A percentile compares a stretch with the other conserved stretches of the same genome.
Conservation (phyloP, 1,140 invertebrate genomes). For the Drosophila pseudoobscura region DNA sequence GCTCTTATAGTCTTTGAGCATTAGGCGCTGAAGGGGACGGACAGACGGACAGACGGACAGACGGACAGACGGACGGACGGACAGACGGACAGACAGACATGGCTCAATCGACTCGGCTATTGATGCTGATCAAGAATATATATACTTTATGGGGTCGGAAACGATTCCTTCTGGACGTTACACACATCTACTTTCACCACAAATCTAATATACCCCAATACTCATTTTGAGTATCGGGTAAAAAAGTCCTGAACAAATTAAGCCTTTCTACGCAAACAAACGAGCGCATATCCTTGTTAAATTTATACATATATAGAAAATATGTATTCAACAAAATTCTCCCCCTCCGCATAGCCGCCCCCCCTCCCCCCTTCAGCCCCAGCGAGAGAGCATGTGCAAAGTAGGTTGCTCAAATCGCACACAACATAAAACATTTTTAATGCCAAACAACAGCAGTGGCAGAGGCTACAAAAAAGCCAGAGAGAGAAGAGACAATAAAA, state of each 20-base stretch:
- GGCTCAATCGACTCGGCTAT: too few species aligned
- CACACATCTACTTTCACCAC: too few species aligned
- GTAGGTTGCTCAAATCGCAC: slow-evolving; percentile 80
- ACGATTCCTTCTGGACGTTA: too few species aligned
- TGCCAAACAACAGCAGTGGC: slow-evolving; percentile 61
- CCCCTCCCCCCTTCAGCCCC: background rate
- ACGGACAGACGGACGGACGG: too few species aligned
- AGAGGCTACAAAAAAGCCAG: slow-evolving; percentile 28
- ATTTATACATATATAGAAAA: slow-evolving; percentile 20
- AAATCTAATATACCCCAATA: too few species aligned
- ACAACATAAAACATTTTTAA: slow-evolving; percentile 82
- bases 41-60: too few species aligned
- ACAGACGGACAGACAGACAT: too few species aligned
- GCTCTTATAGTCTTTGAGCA: too few species aligned
- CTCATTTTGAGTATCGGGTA: too few species aligned
- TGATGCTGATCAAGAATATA: too few species aligned
- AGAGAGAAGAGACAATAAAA: slow-evolving; percentile 44
- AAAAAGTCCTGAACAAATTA: slow-evolving; percentile 71
- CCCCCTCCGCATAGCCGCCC: background rate
- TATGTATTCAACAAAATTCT: slow-evolving; percentile 49
- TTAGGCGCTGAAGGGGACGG: too few species aligned
- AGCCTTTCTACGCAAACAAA: slow-evolving; percentile 80
- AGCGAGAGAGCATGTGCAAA: slow-evolving; percentile 69
- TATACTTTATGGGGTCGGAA: too few species aligned
- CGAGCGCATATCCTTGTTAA: slow-evolving; percentile 67